phyloP scores from a whole-genome alignment of 2,888 invertebrate genomes.

The Hypomecis atomaria region DNA sequence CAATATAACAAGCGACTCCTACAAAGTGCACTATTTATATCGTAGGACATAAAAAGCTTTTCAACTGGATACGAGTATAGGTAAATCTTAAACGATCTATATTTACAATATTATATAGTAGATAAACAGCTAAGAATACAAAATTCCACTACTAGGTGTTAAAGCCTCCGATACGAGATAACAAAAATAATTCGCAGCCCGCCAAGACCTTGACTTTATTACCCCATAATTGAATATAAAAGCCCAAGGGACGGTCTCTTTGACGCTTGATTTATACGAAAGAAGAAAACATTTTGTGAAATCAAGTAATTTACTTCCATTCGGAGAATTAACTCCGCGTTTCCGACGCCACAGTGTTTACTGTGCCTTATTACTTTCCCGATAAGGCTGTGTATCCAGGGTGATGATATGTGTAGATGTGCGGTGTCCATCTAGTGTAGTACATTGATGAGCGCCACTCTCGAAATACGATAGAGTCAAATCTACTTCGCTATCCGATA shows the following conservation, averaged over 20 bases:
- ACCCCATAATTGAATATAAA: slow-evolving; percentile 30
- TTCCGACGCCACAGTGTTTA: slow-evolving; percentile 49
- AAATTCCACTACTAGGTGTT: background rate
- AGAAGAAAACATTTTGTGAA: slow-evolving; percentile 45
- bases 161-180: slow-evolving; percentile 1
- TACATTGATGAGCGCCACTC: no score
- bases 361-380: slow-evolving; percentile 64
- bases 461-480: no score
- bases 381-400: no score
- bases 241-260: slow-evolving; percentile 24
- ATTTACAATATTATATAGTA: background rate
- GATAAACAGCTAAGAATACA: background rate
- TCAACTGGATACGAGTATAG: no score
- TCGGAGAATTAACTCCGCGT: slow-evolving; percentile 44
- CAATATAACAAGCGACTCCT: no score
- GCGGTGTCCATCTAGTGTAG: no score
- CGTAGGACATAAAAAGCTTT: no score
- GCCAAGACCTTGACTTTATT: slow-evolving; percentile 14
- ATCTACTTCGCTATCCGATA: no score
- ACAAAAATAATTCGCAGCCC: slow-evolving; percentile 4
- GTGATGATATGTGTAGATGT: no score
- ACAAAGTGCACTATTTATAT: no score
- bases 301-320: slow-evolving; percentile 45
- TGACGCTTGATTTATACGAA: slow-evolving; percentile 37
- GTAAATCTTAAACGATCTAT: no score